These are phyloP conservation scores for Eristalis tenax DNA, from an alignment of 2,888 invertebrate genomes.

Conservation along the genomic window DNA sequence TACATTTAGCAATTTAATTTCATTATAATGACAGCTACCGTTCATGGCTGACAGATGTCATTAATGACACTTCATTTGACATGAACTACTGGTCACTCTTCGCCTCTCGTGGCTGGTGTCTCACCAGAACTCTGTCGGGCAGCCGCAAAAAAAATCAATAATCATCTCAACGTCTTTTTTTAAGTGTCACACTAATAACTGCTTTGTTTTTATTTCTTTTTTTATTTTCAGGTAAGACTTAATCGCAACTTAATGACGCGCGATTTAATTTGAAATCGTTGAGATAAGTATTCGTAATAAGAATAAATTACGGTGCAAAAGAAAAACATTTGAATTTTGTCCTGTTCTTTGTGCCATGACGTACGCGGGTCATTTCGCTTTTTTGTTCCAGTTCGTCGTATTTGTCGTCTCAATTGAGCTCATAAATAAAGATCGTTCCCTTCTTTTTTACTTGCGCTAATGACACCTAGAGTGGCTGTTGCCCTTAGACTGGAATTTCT, in stretches of 20 bases:
- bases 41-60: neutral
- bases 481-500: neutral
- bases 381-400: neutral
- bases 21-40: too few species aligned
- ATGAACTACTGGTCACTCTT: neutral
- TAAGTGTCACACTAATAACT: neutral
- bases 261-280: neutral
- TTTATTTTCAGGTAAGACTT: neutral
- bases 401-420: neutral
- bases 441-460: neutral
- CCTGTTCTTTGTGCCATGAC: neutral
- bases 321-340: neutral
- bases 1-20: neutral
- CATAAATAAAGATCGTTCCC: neutral
- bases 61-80: neutral
- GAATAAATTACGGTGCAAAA: neutral
- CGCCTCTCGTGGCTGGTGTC: too few species aligned
- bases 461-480: neutral
- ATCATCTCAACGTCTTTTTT: neutral
- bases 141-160: neutral
- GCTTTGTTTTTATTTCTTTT: neutral
- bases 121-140: neutral
- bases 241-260: neutral
- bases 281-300: neutral
- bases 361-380: neutral